phyloP scores from a whole-genome alignment of 2,888 invertebrate species.

The Microdon myrmicae region DNA sequence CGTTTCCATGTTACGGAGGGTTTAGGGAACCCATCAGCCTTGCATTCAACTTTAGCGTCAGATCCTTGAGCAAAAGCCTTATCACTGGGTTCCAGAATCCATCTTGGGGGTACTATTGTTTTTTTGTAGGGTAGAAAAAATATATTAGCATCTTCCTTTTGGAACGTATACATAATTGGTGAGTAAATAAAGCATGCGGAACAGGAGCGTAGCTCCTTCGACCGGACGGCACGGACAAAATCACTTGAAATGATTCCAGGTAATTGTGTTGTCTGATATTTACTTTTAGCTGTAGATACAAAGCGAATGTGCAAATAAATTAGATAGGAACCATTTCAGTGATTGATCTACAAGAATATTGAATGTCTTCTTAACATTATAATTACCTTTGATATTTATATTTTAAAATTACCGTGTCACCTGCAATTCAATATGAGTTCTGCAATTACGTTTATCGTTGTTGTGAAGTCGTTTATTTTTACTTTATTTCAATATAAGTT shows the following conservation, averaged over 20 bases:
- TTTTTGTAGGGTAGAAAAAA: conserved; percentile 24
- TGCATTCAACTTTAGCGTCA: conserved; percentile 93
- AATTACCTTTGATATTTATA: conserved; percentile 9
- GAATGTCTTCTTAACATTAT: conserved; percentile 30
- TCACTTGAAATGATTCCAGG: conserved; percentile 54
- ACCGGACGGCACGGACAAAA: conserved; percentile 59
- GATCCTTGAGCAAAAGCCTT: conserved; percentile 95
- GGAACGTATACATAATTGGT: background rate
- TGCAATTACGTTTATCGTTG: conserved; percentile 22
- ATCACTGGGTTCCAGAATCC: conserved; percentile 94
- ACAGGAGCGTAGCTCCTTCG: conserved; percentile 21
- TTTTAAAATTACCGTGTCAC: too few relatives aligned
- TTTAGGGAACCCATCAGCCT: conserved; percentile 95
- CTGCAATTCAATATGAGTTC: too few relatives aligned
- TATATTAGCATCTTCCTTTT: conserved; percentile 26
- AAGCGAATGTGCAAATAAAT: conserved; percentile 2
- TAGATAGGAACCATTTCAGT: conserved; percentile 45
- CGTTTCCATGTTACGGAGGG: conserved; percentile 95
- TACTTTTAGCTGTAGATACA: conserved; percentile 9
- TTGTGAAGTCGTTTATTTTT: too few relatives aligned
- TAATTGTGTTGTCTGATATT: conserved; percentile 1
- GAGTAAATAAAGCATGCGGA: conserved; percentile 58
- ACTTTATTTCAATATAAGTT: too few relatives aligned
- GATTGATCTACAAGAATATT: conserved; percentile 50
- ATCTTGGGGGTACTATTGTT: conserved; percentile 87